Percentiles rank a stretch among this genome's conserved stretches.
Conservation (phyloP, 64 coral and sea anemone species). For the Stylophora pistillata region DNA sequence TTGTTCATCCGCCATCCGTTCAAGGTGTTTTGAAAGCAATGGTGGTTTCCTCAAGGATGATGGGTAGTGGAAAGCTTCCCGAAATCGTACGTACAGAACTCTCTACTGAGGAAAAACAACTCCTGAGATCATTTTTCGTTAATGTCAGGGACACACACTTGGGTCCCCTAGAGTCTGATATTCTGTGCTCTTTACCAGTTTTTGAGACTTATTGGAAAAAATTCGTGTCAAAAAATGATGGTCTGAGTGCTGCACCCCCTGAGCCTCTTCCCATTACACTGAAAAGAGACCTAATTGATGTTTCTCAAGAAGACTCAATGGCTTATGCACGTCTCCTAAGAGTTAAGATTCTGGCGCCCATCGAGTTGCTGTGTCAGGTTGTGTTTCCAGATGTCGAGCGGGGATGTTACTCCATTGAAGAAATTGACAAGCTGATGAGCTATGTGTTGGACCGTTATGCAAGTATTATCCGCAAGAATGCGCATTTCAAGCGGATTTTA, state of each 20-base stretch:
- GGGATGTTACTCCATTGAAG: conserved; percentile 8
- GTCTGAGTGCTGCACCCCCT: conserved; percentile 5
- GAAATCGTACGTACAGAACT: neutral
- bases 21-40: conserved; percentile 58
- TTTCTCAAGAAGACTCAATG: conserved; percentile 26
- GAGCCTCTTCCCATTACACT: conserved; percentile 29
- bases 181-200: conserved; percentile 36
- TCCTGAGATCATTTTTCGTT: conserved; percentile 42
- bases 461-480: neutral
- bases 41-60: neutral
- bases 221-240: conserved; percentile 47
- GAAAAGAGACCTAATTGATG: conserved; percentile 25
- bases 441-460: conserved; percentile 47
- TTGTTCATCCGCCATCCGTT: conserved; percentile 34
- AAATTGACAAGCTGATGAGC: conserved; percentile 62
- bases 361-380: conserved; percentile 5
- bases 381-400: conserved; percentile 35
- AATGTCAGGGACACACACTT: neutral
- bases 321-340: conserved; percentile 9
- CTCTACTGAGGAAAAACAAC: conserved; percentile 29
- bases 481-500: conserved; percentile 5
- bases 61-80: neutral
- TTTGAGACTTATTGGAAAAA: conserved; percentile 37
- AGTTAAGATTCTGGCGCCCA: conserved; percentile 32
- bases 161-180: neutral